phyloP scores from a whole-genome alignment of 2,888 invertebrate genomes.

The Strigamia maritima region DNA sequence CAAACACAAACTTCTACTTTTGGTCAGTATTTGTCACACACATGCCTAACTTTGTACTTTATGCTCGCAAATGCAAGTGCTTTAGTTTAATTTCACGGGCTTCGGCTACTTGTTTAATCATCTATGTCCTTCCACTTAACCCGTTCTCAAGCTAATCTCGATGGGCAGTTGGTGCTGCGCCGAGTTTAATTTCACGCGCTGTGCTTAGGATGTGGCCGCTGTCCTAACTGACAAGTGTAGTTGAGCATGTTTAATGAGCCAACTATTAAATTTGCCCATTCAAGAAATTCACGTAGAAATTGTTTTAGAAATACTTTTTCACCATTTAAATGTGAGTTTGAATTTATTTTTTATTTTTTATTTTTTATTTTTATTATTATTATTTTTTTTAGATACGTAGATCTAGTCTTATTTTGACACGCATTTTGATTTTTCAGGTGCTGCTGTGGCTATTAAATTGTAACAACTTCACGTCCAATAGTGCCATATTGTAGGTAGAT shows the following conservation, averaged over 20 bases:
- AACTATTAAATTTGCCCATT: neutral
- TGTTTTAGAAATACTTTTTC: neutral
- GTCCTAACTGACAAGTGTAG: slow-evolving; percentile 25
- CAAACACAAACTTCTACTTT: slow-evolving; percentile 37
- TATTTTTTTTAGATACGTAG: too few relatives aligned
- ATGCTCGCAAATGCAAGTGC: neutral
- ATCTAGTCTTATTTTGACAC: neutral
- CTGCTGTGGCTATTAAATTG: slow-evolving; percentile 34
- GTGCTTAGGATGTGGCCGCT: slow-evolving; percentile 20
- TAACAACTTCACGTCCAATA: slow-evolving; percentile 28
- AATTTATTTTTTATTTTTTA: neutral
- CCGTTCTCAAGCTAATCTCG: slow-evolving; percentile 28
- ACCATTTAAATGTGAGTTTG: too few relatives aligned
- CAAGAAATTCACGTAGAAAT: neutral
- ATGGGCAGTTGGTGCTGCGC: slow-evolving; percentile 19
- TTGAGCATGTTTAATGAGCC: slow-evolving; percentile 29
- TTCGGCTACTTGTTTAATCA: slow-evolving; percentile 21
- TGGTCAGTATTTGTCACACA: slow-evolving; percentile 39
- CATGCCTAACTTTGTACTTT: neutral
- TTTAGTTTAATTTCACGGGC: slow-evolving; percentile 26
- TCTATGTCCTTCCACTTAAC: slow-evolving; percentile 18
- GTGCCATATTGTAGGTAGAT: slow-evolving; percentile 30
- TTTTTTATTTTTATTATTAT: too few relatives aligned
- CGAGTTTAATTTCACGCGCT: slow-evolving; percentile 30
- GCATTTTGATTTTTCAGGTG: slow-evolving; percentile 22